Conservation (phyloP, 2,113 vertebrate species). For the mouse (Mus musculus) region GRCm39 chrX:13470001-13470500, state of each 20-base stretch:
- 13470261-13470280: background rate
- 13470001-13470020: background rate
- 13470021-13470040: background rate
- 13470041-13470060: background rate
- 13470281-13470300: background rate
- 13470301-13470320: background rate
- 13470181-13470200: background rate
- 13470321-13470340: background rate
- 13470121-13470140: background rate
- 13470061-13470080: background rate
- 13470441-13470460: slow-evolving; percentile 27
- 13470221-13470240: background rate
- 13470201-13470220: background rate
- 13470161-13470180: background rate
- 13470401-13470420: slow-evolving; percentile 34
- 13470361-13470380: background rate
- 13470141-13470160: background rate
- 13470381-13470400: slow-evolving; percentile 41
- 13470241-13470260: background rate
- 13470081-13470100: background rate
- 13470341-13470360: background rate
- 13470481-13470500: background rate
- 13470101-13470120: background rate
- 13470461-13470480: background rate
- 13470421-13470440: slow-evolving; percentile 39